A percentile compares a stretch with the other conserved stretches of the same genome.
phyloP scores from a whole-genome alignment of 1,140 invertebrate genomes.

The Drosophila azteca region DNA sequence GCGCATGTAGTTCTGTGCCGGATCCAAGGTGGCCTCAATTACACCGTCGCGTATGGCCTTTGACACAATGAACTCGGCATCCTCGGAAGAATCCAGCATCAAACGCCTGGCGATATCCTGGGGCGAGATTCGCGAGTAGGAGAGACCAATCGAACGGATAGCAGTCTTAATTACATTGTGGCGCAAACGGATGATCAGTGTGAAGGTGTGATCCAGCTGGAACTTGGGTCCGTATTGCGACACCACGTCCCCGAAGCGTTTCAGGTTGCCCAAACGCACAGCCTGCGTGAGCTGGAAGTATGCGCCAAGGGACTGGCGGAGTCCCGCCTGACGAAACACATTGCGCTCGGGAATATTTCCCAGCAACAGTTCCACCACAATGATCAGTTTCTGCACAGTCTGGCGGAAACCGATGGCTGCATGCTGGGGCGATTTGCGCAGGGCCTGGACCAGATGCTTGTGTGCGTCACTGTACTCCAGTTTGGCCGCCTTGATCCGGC shows the following conservation, averaged over 20 bases:
- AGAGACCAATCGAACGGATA: conserved; percentile 97
- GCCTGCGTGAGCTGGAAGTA: conserved; percentile 99
- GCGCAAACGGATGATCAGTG: conserved; percentile 95
- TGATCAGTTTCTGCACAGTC: conserved; percentile 97
- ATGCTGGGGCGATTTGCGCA: conserved; percentile 98
- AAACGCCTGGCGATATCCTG: conserved; percentile 97
- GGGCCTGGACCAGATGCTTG: conserved; percentile 96
- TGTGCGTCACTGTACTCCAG: conserved; percentile 98
- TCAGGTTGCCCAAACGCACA: conserved; percentile 96
- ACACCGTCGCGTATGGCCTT: conserved; percentile 99
- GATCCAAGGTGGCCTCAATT: conserved; percentile 98
- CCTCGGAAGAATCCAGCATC: conserved; percentile 96
- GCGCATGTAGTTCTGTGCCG: conserved; percentile 97
- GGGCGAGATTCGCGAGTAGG: conserved; percentile 98
- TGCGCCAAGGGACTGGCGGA: conserved; percentile 94
- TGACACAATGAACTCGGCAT: conserved; percentile 99
- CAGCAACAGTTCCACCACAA: conserved; percentile 97
- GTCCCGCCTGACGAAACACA: conserved; percentile 93
- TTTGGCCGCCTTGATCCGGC: conserved; percentile 98
- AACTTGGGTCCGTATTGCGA: conserved; percentile 95
- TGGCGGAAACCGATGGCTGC: conserved; percentile 99
- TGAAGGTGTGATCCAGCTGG: conserved; percentile 96
- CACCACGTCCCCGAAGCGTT: conserved; percentile 96
- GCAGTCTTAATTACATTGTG: conserved; percentile 99
- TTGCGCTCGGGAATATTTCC: conserved; percentile 98